phyloP scores from a whole-genome alignment of 2,888 invertebrate genomes.

The Abrostola tripartita region DNA sequence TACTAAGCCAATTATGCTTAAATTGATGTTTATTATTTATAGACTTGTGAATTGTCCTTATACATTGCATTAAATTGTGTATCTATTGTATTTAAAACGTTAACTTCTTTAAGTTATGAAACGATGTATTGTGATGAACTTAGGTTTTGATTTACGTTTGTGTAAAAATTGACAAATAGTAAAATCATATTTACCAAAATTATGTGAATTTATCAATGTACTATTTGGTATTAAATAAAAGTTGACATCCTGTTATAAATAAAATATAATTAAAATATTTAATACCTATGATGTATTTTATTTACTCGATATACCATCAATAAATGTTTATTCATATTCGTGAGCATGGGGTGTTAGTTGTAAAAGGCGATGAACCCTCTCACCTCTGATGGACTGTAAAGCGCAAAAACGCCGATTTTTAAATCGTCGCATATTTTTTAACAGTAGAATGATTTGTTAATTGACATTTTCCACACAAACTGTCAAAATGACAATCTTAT shows the following conservation, averaged over 20 bases:
- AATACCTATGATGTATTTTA: neutral
- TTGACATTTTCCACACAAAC: no score
- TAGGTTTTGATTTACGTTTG: neutral
- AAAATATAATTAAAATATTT: constrained; percentile 1
- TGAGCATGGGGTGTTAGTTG: no score
- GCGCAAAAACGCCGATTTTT: no score
- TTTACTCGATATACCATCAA: neutral
- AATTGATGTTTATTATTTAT: constrained; percentile 1
- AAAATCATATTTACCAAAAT: constrained; percentile 21
- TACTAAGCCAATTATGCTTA: neutral
- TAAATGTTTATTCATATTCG: no score
- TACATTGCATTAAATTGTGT: constrained; percentile 6
- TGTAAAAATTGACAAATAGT: constrained; percentile 9
- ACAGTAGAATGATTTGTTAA: no score
- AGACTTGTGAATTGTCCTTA: constrained; percentile 16
- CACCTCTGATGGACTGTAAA: no score
- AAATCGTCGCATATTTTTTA: no score
- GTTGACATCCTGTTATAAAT: constrained; percentile 18
- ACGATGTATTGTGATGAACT: neutral
- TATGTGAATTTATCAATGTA: constrained; percentile 18
- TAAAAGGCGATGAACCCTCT: no score
- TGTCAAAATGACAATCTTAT: no score
- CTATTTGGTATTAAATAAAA: constrained; percentile 37
- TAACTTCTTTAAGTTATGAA: neutral
- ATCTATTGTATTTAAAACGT: constrained; percentile 4